Base-by-base conservation (phyloP, 2,113 vertebrate species). In the Oncorhynchus gorbuscha region DNA sequence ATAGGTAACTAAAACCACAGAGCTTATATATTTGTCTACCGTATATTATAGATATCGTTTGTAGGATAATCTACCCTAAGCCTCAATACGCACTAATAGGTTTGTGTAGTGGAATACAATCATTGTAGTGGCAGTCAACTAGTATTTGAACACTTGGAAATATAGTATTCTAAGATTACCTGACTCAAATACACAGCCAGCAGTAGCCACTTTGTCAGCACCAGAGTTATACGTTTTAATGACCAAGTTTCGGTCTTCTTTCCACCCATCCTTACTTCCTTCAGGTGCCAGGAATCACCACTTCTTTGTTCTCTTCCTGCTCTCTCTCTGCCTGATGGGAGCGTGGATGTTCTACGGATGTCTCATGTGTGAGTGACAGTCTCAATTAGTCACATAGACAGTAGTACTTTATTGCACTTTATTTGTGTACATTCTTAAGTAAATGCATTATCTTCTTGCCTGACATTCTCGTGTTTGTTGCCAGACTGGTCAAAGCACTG, bases 231-330 rank as follows among this genome's bases (percentile, higher is more conserved):
- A 55, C 16, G 16, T 28, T n/a, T 62, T 9, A 73, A 73, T 49
- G 35, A 14, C 5, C 3, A 5, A 9, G n/a, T 32, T 62, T 20
- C 3, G 16, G 18, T 26, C 24, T n/a, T 30, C 45, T 5, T 20
- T 30, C 12, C 73, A 24, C 64, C 67, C 64, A 1, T 71, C 32
- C 61, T 9, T 45, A 16, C 6, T 9, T 26, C 30, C 16, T 75
- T 5, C 76, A 99, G 97, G 97, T 73, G 86, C 94, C 71, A 96
- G 97, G 85, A 99, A 99, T 87, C 97, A 99, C 84, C 90, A 82
- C 73, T 97, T 93, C 90, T 99, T 95, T 78, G 69, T 99, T 4
- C 84, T 95, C 55, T 97, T 99, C 72, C 91, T 99, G 65, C 22
- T 90, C 62, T 94, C 94, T 61, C 84, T 98, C 9, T 49, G 81